Conservation (phyloP, 2,888 invertebrate species). For the Dioctria rufipes region DNA sequence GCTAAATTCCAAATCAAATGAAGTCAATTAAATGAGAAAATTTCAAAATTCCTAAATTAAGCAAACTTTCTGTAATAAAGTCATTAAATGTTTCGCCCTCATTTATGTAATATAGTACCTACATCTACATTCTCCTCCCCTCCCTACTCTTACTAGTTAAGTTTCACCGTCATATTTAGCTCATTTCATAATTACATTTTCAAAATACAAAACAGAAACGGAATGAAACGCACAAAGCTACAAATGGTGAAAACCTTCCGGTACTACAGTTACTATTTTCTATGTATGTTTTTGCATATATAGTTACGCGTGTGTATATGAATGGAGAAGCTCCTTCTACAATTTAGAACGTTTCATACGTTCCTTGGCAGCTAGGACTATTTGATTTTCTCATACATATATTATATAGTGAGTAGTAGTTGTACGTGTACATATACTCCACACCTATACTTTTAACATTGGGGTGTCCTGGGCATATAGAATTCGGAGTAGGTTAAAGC, state of each 20-base stretch:
- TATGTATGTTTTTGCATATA: too few relatives aligned
- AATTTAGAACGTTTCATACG: background rate
- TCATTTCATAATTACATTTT: slow-evolving; percentile 29
- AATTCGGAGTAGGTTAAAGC: background rate
- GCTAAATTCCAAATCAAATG: slow-evolving; percentile 30
- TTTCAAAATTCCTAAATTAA: slow-evolving; percentile 36
- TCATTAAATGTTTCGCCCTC: slow-evolving; percentile 41
- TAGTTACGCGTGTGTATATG: too few relatives aligned
- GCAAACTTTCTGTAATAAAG: slow-evolving; percentile 42
- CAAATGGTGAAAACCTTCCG: slow-evolving; percentile 3
- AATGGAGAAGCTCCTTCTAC: background rate
- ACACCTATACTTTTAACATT: background rate
- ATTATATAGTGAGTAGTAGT: background rate
- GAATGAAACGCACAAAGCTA: slow-evolving; percentile 24
- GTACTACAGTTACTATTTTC: background rate
- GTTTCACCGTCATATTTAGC: slow-evolving; percentile 29
- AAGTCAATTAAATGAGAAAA: slow-evolving; percentile 36
- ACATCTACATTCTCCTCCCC: background rate
- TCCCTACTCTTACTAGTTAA: background rate
- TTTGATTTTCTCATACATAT: slow-evolving; percentile 22
- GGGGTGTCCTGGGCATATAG: background rate
- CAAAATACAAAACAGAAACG: slow-evolving; percentile 12
- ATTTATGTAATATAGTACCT: background rate
- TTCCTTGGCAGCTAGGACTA: slow-evolving; percentile 6
- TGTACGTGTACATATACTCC: background rate